phyloP scores from a whole-genome alignment of 2,797 vertebrate genomes.

The Anabacerthia variegaticeps region DNA sequence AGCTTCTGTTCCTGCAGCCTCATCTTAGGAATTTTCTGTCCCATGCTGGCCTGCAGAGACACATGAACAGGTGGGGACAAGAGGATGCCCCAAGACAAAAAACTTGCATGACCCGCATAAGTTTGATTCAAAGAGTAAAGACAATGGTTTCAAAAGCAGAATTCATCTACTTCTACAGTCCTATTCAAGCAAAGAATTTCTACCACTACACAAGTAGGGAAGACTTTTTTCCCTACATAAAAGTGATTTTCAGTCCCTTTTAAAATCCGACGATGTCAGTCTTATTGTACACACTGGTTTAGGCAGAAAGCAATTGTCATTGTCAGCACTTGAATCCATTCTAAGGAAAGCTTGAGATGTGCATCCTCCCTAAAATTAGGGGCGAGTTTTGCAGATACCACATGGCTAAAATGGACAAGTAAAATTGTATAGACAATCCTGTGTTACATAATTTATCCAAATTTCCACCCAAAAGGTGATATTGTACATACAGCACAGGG shows the following conservation, averaged over 20 bases:
- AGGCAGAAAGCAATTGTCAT: neutral
- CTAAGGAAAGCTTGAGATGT: neutral
- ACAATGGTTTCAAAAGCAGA: neutral
- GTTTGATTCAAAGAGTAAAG: neutral
- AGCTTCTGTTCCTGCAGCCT: neutral
- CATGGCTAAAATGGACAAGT: neutral
- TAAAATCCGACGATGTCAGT: neutral
- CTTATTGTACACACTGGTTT: neutral
- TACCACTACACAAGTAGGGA: neutral
- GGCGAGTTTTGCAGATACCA: neutral
- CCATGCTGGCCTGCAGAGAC: neutral
- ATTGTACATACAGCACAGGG: neutral
- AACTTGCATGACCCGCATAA: accelerated
- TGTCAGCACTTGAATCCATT: neutral
- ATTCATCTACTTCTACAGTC: neutral
- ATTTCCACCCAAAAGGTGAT: neutral
- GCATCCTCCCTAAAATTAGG: neutral
- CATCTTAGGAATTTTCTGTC: neutral
- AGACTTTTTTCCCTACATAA: neutral
- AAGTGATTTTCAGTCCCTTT: neutral
- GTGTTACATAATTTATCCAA: neutral
- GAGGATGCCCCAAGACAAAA: neutral
- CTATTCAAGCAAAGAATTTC: neutral
- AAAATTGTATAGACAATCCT: neutral
- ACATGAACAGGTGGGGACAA: neutral